Conservation (phyloP, 2,113 vertebrate species). For the Apteryx owenii region DNA sequence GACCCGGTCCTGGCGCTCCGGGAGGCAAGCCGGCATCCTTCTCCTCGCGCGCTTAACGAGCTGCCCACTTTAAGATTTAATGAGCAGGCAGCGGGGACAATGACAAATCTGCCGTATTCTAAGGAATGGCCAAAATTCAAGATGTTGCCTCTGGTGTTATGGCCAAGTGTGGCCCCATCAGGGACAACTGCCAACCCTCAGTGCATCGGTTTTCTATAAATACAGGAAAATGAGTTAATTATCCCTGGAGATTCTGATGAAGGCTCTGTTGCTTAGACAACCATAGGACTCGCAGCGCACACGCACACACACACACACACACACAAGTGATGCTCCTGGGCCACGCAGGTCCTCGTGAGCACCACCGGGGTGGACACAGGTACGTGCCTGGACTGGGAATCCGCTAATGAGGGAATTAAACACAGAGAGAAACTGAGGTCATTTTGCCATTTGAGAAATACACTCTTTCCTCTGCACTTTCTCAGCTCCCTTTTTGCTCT, state of each 20-base stretch:
- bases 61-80: neutral
- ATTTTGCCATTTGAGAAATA: neutral
- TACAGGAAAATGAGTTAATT: slow-evolving; percentile 64
- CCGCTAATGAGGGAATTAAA: neutral
- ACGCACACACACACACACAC: neutral
- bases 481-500: neutral
- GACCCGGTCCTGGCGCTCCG: no score
- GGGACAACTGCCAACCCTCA: neutral
- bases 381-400: neutral
- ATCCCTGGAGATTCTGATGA: slow-evolving; percentile 25
- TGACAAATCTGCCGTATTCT: neutral
- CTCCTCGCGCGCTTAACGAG: neutral
- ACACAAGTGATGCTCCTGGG: neutral
- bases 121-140: slow-evolving; percentile 1
- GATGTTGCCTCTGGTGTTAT: neutral
- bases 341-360: neutral
- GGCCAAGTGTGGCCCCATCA: neutral
- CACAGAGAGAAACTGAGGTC: neutral
- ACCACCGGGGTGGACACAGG: neutral
- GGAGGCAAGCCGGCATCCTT: no score
- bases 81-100: neutral
- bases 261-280: slow-evolving; percentile 59
- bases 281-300: neutral
- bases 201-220: slow-evolving; percentile 21
- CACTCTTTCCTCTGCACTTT: neutral